A percentile compares a stretch with the other conserved stretches of the same genome.
phyloP scores from a whole-genome alignment of 2,888 invertebrate genomes.

The Cantharis nigra region DNA sequence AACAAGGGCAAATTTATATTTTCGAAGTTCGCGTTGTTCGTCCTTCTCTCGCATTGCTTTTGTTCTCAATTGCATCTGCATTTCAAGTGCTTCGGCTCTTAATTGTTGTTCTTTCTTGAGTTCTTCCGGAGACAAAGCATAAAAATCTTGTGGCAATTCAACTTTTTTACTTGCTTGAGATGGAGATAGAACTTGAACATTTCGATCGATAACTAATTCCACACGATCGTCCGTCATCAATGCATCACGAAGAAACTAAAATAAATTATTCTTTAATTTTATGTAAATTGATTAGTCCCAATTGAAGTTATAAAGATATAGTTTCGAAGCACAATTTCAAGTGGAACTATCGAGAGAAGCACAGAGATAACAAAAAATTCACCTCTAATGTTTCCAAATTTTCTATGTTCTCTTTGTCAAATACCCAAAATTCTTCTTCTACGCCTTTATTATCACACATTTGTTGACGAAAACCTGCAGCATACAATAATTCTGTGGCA shows the following conservation, averaged over 20 bases:
- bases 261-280: slow-evolving; percentile 18
- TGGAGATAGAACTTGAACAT: slow-evolving; percentile 81
- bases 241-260: slow-evolving; percentile 74
- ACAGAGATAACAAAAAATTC: slow-evolving; percentile 33
- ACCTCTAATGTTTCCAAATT: slow-evolving; percentile 63
- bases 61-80: slow-evolving; percentile 82
- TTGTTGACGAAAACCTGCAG: slow-evolving; percentile 79
- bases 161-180: slow-evolving; percentile 71
- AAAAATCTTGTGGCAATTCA: slow-evolving; percentile 85
- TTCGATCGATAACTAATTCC: slow-evolving; percentile 82
- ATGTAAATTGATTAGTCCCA: too few species aligned
- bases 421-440: slow-evolving; percentile 71
- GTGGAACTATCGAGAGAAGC: too few species aligned
- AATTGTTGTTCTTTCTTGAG: slow-evolving; percentile 78
- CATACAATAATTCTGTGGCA: slow-evolving; percentile 76
- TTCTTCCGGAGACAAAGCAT: slow-evolving; percentile 79
- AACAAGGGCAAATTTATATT: slow-evolving; percentile 85
- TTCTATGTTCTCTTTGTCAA: slow-evolving; percentile 64
- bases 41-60: slow-evolving; percentile 95
- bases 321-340: too few species aligned
- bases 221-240: slow-evolving; percentile 81
- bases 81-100: slow-evolving; percentile 78
- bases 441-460: slow-evolving; percentile 61
- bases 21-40: slow-evolving; percentile 76
- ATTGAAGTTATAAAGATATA: too few species aligned